A percentile compares a stretch with the other conserved stretches of the same genome.
Evolutionary conservation across 2,888 invertebrate species (phyloP).

Genomic region (Yponomeuta evonymella): DNA sequence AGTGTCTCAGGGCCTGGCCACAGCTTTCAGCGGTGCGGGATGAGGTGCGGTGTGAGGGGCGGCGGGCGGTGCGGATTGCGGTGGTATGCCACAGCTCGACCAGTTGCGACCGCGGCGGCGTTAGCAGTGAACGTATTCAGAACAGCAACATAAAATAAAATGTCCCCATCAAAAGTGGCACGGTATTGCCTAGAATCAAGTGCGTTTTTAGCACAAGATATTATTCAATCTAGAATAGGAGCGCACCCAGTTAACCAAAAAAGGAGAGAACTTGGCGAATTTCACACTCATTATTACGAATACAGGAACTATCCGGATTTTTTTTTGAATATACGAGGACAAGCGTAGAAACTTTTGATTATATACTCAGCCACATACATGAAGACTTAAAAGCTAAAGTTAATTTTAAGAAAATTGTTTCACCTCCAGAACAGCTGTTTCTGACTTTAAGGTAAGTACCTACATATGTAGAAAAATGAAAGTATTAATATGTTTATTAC

Average conservation of each 20-base stretch:
- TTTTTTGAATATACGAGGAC: constrained; percentile 24
- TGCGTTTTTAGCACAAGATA: background rate
- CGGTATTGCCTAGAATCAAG: background rate
- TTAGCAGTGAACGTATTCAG: background rate
- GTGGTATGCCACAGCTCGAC: too few relatives aligned
- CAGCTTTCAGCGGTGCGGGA: background rate
- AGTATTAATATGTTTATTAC: constrained; percentile 9
- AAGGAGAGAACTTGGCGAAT: background rate
- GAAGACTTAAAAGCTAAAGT: constrained; percentile 20
- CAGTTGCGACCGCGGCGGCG: too few relatives aligned
- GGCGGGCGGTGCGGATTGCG: too few relatives aligned
- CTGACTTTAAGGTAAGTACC: background rate
- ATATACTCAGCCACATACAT: constrained; percentile 22
- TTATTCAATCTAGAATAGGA: background rate
- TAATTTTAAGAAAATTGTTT: constrained; percentile 19
- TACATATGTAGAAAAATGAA: constrained; percentile 8
- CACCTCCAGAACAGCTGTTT: constrained; percentile 12
- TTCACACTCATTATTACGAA: background rate
- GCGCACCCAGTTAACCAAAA: background rate
- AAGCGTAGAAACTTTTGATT: constrained; percentile 23
- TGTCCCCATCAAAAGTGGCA: constrained; percentile 1
- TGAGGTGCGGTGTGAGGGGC: too few relatives aligned
- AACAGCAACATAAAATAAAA: constrained; percentile 1
- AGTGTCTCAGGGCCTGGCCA: background rate
- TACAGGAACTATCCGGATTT: background rate